Conservation (phyloP, 2,797 vertebrate species). For the Avahi laniger region DNA sequence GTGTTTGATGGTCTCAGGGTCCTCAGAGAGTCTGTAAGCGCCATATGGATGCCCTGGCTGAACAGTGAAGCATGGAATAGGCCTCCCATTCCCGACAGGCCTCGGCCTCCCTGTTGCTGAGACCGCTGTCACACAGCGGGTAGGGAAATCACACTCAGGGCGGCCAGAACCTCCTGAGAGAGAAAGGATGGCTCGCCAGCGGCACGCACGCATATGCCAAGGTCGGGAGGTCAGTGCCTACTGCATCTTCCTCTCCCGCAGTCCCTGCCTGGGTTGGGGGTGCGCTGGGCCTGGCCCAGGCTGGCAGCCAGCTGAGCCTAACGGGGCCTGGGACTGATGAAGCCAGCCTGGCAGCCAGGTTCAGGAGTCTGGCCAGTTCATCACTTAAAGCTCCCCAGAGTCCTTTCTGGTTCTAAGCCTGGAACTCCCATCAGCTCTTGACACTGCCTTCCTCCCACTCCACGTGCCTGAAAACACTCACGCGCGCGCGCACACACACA, state of each 20-base stretch:
- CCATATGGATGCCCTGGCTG: background rate
- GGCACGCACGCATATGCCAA: background rate
- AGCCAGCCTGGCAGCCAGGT: background rate
- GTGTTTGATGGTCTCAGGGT: background rate
- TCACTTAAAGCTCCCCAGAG: constrained; percentile 41
- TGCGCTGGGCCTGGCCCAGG: background rate
- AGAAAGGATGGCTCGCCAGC: background rate
- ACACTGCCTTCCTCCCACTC: background rate
- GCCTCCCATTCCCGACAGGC: rapidly evolving
- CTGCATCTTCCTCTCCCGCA: background rate
- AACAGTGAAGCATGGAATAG: background rate
- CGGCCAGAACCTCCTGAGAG: background rate
- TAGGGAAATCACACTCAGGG: background rate
- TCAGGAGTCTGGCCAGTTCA: constrained; percentile 36
- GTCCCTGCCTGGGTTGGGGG: background rate
- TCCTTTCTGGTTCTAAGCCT: background rate
- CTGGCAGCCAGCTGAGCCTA: background rate
- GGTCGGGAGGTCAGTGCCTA: background rate
- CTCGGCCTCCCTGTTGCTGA: background rate
- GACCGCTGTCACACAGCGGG: background rate
- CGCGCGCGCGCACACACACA: background rate
- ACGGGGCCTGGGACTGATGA: background rate
- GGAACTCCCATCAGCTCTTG: background rate
- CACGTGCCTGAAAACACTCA: background rate
- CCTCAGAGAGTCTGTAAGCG: background rate